A percentile compares a stretch with the other conserved stretches of the same genome.
Conservation (phyloP, 2,888 invertebrate genomes). For the Ectemnius continuus region DNA sequence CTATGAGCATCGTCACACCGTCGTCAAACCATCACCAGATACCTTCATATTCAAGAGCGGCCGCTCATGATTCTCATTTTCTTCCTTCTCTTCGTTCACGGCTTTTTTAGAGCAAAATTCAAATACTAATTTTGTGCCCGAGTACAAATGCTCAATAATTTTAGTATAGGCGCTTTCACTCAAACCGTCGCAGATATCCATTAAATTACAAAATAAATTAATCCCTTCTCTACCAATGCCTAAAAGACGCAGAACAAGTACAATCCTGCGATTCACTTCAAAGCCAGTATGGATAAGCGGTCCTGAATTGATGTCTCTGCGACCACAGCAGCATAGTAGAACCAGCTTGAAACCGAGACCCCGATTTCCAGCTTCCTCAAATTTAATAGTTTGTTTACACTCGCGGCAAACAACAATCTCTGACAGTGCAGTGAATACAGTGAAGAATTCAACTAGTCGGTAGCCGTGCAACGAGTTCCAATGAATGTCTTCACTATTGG, state of each 20-base stretch:
- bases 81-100: conserved; percentile 7
- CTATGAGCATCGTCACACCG: conserved; percentile 56
- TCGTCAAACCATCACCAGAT: conserved; percentile 61
- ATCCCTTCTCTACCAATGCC: conserved; percentile 13
- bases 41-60: conserved; percentile 50
- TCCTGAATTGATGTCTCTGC: conserved; percentile 7
- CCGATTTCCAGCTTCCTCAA: conserved; percentile 6
- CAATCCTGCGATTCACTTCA: conserved; percentile 11
- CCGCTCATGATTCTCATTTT: conserved; percentile 50
- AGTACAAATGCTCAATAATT: conserved; percentile 12
- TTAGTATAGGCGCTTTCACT: neutral
- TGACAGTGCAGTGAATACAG: too few relatives aligned
- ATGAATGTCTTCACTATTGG: too few relatives aligned
- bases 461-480: too few relatives aligned
- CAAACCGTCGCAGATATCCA: neutral
- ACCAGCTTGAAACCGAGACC: conserved; percentile 9
- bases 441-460: too few relatives aligned
- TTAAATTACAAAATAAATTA: conserved; percentile 6
- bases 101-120: conserved; percentile 1
- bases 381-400: too few relatives aligned
- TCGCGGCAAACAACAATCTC: too few relatives aligned
- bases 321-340: neutral
- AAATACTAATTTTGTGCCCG: conserved; percentile 11
- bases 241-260: conserved; percentile 13
- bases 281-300: conserved; percentile 8